Evolutionary conservation across 1,140 invertebrate species (phyloP), one percentile per base, ranked within the genome.

Genomic region (Bombus sylvicola): DNA sequence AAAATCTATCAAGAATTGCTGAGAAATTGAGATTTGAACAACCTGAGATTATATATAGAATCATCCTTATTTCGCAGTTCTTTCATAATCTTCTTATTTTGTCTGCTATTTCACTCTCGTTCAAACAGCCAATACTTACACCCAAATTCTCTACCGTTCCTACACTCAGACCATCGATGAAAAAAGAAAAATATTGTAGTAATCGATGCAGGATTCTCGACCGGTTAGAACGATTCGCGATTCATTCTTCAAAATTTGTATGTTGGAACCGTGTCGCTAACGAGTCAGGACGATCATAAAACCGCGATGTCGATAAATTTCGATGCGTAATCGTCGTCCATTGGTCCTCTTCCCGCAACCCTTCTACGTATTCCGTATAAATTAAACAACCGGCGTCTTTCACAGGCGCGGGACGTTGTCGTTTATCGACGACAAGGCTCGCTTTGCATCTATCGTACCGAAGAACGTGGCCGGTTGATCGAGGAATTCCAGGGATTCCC

Each of bases 361-460:
- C 18, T n/a, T n/a, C 82, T 57, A 62, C 68, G 62, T 62, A 69
- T 73, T 66, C 74, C 77, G 68, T 66, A 89, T 53, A 81, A 89
- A 83, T 83, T 77, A 77, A 89, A 75, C 64, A 53, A 80, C 66
- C 75, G 87, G 39, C 62, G 76, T 41, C 75, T 69, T 34, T 66
- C 79, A 88, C 78, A 71, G 87, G 66, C 84, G 47, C 79, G 79
- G 78, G 80, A 86, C 79, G 85, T 86, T 87, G 85, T 89, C 88
- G 71, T 90, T 78, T 72, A 78, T 81, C 79, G 78, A 75, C 79
- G 82, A 90, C 89, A 87, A 85, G 68, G 57, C 89, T 86, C 71
- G 86, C 89, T 90, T 90, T 90, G 86, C 89, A 90, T 90, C 86
- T 83, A 88, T 90, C 89, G 82, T 88, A 41, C 80, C 87, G 82